Conservation (phyloP, 2,113 vertebrate genomes). For the Sinocyclocheilus maitianheensis region DNA sequence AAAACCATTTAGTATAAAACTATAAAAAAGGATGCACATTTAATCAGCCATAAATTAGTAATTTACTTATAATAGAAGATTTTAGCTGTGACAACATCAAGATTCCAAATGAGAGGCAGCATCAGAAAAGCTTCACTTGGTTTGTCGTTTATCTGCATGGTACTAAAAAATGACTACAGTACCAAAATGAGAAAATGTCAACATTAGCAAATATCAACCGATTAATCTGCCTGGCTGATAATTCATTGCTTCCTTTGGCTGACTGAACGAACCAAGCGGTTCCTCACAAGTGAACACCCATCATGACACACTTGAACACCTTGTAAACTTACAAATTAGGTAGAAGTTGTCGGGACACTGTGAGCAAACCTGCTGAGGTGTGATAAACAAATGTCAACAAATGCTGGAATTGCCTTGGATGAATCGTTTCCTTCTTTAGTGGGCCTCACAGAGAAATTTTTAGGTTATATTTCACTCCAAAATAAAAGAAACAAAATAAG, state of each 20-base stretch:
- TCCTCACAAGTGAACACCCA: background rate
- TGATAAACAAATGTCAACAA: conserved; percentile 13
- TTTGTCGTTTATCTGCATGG: background rate
- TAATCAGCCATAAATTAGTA: background rate
- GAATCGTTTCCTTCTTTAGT: background rate
- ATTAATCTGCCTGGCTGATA: background rate
- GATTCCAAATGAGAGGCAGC: background rate
- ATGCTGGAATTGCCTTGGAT: background rate
- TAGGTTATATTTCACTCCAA: background rate
- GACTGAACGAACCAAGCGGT: background rate
- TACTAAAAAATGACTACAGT: background rate
- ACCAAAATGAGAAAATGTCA: background rate
- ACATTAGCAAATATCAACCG: background rate
- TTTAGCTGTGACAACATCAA: background rate
- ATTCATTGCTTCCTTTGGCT: background rate
- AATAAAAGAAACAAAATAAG: background rate
- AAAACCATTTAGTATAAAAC: background rate
- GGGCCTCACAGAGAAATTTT: background rate
- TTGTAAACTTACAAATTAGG: conserved; percentile 12
- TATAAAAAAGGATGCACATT: background rate
- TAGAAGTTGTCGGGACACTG: background rate
- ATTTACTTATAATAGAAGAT: background rate
- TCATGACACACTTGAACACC: background rate
- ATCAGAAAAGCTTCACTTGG: background rate
- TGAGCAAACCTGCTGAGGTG: background rate